These are phyloP conservation scores for Bruchidius siliquastri DNA, from an alignment of 2,888 invertebrate genomes.

Conservation along the genomic window DNA sequence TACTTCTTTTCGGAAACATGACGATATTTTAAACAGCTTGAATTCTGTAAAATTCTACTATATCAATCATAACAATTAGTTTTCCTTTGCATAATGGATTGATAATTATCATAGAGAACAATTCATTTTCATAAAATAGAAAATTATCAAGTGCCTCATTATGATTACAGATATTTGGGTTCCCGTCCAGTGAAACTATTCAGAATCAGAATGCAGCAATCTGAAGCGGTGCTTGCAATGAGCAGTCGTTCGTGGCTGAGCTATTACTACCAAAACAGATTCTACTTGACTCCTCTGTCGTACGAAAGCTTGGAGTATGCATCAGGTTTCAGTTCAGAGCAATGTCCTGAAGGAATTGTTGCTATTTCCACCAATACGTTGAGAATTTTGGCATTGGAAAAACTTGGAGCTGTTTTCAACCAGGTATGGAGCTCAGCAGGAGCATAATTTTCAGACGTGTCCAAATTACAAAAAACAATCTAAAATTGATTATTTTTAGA, in stretches of 20 bases:
- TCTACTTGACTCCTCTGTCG: constrained; percentile 91
- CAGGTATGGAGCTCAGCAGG: constrained; percentile 51
- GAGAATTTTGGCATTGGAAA: constrained; percentile 94
- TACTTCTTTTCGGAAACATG: no score
- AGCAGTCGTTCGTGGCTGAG: constrained; percentile 97
- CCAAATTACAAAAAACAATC: no score
- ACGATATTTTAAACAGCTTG: no score
- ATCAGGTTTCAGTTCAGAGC: constrained; percentile 93
- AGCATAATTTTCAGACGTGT: no score
- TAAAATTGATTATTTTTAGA: no score
- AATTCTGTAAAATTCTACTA: no score
- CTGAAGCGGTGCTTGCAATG: constrained; percentile 95
- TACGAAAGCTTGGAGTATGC: constrained; percentile 97
- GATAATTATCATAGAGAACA: no score
- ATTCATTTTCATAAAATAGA: no score
- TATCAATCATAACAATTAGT: no score
- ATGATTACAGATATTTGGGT: constrained; percentile 72
- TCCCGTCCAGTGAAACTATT: constrained; percentile 73
- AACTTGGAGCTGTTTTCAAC: constrained; percentile 97
- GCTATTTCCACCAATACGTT: constrained; percentile 97
- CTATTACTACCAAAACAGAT: constrained; percentile 95
- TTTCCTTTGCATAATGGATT: no score
- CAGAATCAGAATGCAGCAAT: constrained; percentile 75
- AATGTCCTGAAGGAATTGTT: constrained; percentile 98
- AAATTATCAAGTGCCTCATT: neutral